Percentiles rank a stretch among this genome's conserved stretches.
Conservation (phyloP, 2,888 invertebrate genomes). For the Epinotia ramella region DNA sequence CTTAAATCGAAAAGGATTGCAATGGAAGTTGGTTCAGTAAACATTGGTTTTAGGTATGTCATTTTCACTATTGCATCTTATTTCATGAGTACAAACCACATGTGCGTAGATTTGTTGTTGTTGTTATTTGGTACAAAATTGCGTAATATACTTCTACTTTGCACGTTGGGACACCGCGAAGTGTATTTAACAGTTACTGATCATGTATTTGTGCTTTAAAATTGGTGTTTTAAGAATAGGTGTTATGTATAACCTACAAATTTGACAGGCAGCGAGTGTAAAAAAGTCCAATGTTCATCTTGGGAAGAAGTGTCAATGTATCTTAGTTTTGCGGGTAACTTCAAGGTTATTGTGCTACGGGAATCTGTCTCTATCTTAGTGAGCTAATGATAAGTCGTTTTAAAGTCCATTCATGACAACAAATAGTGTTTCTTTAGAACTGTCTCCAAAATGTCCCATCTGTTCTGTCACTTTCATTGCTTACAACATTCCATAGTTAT, state of each 20-base stretch:
- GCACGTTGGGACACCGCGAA: conserved; percentile 63
- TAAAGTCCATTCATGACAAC: conserved; percentile 4
- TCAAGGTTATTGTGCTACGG: conserved; percentile 66
- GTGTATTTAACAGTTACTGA: conserved; percentile 54
- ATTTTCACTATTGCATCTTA: conserved; percentile 77
- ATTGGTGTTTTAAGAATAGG: conserved; percentile 55
- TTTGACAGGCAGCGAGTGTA: conserved; percentile 64
- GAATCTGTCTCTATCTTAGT: conserved; percentile 48
- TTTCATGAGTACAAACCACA: conserved; percentile 80
- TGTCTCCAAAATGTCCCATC: conserved; percentile 32
- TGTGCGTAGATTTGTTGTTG: conserved; percentile 80
- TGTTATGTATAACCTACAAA: conserved; percentile 76
- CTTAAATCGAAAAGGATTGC: conserved; percentile 68
- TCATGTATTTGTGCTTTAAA: conserved; percentile 56
- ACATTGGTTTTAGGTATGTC: conserved; percentile 78
- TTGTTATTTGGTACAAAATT: conserved; percentile 71
- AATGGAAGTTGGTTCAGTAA: conserved; percentile 69
- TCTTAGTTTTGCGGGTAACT: conserved; percentile 62
- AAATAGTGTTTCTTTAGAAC: neutral
- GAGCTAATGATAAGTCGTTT: conserved; percentile 36
- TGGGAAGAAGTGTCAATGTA: conserved; percentile 61
- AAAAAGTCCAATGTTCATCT: conserved; percentile 78
- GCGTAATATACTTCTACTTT: conserved; percentile 64
- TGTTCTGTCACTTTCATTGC: conserved; percentile 45
- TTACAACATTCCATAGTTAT: conserved; percentile 41